Base-by-base conservation (phyloP, 2,113 vertebrate species). In the Lucifuga dentata region DNA sequence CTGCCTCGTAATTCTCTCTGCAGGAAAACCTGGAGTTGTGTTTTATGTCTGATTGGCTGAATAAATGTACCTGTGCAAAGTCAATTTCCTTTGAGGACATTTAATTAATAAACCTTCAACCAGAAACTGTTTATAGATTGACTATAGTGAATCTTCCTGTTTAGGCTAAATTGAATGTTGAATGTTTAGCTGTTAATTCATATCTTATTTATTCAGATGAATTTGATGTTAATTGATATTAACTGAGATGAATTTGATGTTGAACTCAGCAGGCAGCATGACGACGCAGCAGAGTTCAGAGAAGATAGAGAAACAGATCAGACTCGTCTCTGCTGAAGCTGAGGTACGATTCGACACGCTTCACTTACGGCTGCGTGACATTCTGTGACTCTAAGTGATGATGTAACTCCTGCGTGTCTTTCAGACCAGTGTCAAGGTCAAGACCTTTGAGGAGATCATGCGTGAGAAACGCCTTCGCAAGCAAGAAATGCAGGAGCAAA, bases 391-490 rank as follows among this genome's bases (percentile, higher is more conserved):
- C 26, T 7, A 29, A 29, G 26, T 7, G n/a, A n/a, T n/a, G n/a
- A n/a, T n/a, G 3, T 38, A 1, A 43, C 35, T 9, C 26, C 15
- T 24, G 8, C 41, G 1, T 65, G 2, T 66, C 35, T 53, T 24
- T 1, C 23, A 90, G 91, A 29, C 55, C 11, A 11, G 3, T 16
- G 74, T 94, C 44, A 93, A 93, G 56, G 94, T 94, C n/a, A 97
- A 95, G 88, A 96, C 90, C 48, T 93, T 95, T 57, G 95, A 98
- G 44, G 95, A 95, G 77, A 93, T 95, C 48, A 88, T 92, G 89
- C 90, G 73, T 60, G 96, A 97, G 81, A 97, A 97, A 21, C 89
- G 78, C 0, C 87, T 92, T 0, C 92, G 93, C 33, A 94, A 91
- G 11, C 92, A 90, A 1, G 90, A 91, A 55, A 38, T 66, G 45